Percentiles rank a stretch among this genome's conserved stretches.
Evolutionary conservation across 2,888 invertebrate species (phyloP).

Genomic region (Tetanocera ferruginea): DNA sequence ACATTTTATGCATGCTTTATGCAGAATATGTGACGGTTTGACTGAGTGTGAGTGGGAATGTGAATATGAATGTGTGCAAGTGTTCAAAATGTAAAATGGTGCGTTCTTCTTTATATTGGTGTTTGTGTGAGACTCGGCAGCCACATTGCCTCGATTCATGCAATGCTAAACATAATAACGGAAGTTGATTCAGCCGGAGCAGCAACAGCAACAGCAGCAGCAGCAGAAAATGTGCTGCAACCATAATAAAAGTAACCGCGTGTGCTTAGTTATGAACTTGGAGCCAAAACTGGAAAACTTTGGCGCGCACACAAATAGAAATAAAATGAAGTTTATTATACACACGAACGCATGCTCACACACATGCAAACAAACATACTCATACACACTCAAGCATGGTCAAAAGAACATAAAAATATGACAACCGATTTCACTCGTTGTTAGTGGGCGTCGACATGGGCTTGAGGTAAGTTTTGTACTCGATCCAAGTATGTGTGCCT

Average conservation of each 20-base stretch:
- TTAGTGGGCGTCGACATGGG: background rate
- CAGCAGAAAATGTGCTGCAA: constrained; percentile 19
- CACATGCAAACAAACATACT: too few species aligned
- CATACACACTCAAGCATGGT: background rate
- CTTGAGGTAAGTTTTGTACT: background rate
- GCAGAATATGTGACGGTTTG: constrained; percentile 6
- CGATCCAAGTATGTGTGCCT: background rate
- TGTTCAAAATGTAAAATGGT: background rate
- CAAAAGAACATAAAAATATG: background rate
- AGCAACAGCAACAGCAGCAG: background rate
- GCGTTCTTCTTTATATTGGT: background rate
- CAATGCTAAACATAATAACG: background rate
- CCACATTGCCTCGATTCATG: constrained; percentile 1
- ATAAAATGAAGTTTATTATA: background rate
- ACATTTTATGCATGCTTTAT: constrained; percentile 26
- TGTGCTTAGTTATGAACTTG: constrained; percentile 25
- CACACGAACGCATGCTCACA: background rate
- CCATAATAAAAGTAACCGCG: background rate
- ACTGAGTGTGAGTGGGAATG: background rate
- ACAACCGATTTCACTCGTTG: background rate
- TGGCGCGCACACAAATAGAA: background rate
- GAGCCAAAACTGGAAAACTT: constrained; percentile 3
- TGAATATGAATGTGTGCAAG: background rate
- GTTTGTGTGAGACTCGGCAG: background rate
- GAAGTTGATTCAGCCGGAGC: constrained; percentile 14